Conservation (phyloP, 2,888 invertebrate species). For the Stomorhina lunata region DNA sequence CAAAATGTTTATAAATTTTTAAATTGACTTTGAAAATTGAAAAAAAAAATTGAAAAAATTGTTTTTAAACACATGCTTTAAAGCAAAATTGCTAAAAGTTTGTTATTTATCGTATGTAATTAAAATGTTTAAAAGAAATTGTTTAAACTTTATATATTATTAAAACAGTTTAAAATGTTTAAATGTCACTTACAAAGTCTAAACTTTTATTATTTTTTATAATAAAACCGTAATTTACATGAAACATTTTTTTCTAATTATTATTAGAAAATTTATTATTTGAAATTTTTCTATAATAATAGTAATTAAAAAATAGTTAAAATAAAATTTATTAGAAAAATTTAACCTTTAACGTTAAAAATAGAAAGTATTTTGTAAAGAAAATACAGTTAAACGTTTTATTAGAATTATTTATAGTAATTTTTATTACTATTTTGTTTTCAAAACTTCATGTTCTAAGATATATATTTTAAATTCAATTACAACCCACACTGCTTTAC, state of each 20-base stretch:
- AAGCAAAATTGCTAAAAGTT: background rate
- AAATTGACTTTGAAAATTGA: conserved; percentile 40
- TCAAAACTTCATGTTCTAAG: too few relatives aligned
- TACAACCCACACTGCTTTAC: too few relatives aligned
- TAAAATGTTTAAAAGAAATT: background rate
- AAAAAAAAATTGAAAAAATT: conserved; percentile 14
- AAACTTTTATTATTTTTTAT: background rate
- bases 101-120: background rate
- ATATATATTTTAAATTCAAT: too few relatives aligned
- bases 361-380: background rate
- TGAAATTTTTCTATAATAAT: background rate
- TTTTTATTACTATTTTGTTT: too few relatives aligned
- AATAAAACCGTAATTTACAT: too few relatives aligned
- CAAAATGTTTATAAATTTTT: conserved; percentile 30
- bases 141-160: background rate
- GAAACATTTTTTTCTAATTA: too few relatives aligned
- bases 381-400: background rate
- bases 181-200: background rate
- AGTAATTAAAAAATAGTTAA: background rate
- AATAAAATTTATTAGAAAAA: background rate
- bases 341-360: background rate
- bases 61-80: background rate
- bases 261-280: too few relatives aligned
- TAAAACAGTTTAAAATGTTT: background rate
- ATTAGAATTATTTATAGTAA: background rate